Evolutionary conservation across 2,888 invertebrate genomes (phyloP), one percentile per base, ranked within the genome.

Genomic region (Listrodromus nycthemerus): DNA sequence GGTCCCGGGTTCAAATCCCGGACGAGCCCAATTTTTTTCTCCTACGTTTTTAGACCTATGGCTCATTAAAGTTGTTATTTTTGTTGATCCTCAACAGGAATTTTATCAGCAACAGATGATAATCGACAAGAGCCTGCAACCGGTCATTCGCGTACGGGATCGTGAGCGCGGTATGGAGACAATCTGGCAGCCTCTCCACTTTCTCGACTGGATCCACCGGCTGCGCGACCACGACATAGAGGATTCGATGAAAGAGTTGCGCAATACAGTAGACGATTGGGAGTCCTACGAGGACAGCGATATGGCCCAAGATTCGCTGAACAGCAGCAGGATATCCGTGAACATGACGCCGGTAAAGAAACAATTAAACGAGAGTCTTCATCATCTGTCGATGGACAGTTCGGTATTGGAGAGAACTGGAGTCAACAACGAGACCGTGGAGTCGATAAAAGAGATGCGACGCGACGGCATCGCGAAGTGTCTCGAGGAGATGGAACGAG

Each of bases 1-100:
- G 94, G 94, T 94, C 94, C 94, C 94, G 94, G 94, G 94, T 88
- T 88, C 87, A 88, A 88, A 87, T 88, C 88, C 87, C 87, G 88
- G 88, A 88, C 87, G 87, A 88, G 88, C 88, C 88, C 87, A 24
- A 70, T 80, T 80, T 45, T 79, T 67, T 48, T 48, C 48, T 16
- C 21, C 16, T 19, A n/a, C 66, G 33, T 13, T 10, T 10, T 37
- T 19, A 3, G 24, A 21, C 24, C 24, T 4, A 4, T 50, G n/a
- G 10, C 52, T 24, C 4, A 55, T 13, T 13, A 7, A 55, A 55
- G 0, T 10, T 24, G 2, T 8, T 1, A 3, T 21, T 2, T 24
- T 24, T 13, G 13, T 55, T 24, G 21, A 37, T 37, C 37, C 37
- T 37, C 37, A 10, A 37, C 10, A 93, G 93, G 92, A 93, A 88